A percentile compares a stretch with the other conserved stretches of the same genome.
phyloP scores from a whole-genome alignment of 1,140 invertebrate genomes.

The Daktulosphaira vitifoliae region DNA sequence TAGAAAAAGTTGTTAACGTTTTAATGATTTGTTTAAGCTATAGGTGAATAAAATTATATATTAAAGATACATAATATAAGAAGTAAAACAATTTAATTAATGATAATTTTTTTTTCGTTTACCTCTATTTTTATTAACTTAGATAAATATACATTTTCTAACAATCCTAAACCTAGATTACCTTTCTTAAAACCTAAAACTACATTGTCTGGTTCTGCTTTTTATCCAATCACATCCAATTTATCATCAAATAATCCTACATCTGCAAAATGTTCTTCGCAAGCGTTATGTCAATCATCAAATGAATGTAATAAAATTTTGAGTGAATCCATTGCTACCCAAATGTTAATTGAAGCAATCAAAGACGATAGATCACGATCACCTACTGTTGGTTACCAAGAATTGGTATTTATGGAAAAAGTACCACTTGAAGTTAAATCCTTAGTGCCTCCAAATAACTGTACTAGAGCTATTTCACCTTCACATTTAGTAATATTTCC shows the following conservation, averaged over 20 bases:
- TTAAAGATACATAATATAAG: too few relatives aligned
- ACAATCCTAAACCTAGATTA: conserved; percentile 21
- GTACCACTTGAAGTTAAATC: background rate
- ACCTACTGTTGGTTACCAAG: conserved; percentile 35
- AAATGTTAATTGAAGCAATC: conserved; percentile 23
- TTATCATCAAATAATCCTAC: background rate
- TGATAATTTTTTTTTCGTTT: conserved; percentile 6
- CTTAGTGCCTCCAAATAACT: background rate
- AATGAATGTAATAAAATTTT: conserved; percentile 9
- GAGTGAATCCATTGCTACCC: conserved; percentile 4
- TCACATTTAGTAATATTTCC: conserved; percentile 37
- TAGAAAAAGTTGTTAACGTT: too few relatives aligned
- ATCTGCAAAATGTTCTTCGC: background rate
- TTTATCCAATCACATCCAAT: background rate
- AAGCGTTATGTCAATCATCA: background rate
- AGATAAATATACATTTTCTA: conserved; percentile 6
- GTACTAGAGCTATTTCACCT: conserved; percentile 35
- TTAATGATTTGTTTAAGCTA: too few relatives aligned
- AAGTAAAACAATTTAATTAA: background rate
- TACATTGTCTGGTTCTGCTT: conserved; percentile 22
- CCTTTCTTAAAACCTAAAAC: conserved; percentile 18
- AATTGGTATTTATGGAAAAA: background rate
- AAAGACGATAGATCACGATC: conserved; percentile 41
- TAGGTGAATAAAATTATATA: too few relatives aligned
- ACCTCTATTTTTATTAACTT: conserved; percentile 18